Conservation (phyloP, 2,797 vertebrate genomes). For the Trichosurus vulpecula region DNA sequence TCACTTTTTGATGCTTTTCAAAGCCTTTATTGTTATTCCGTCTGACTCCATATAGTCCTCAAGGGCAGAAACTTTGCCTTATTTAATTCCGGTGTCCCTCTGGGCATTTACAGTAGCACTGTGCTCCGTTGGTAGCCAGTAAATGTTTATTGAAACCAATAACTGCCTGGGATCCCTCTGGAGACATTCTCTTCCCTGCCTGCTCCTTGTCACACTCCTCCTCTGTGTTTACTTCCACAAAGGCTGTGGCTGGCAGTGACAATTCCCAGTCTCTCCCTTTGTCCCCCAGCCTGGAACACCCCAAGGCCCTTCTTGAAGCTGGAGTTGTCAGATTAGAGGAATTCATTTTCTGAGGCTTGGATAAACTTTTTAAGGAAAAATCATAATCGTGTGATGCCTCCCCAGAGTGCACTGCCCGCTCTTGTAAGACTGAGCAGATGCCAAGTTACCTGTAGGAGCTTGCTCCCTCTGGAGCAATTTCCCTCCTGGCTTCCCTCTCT, state of each 20-base stretch:
- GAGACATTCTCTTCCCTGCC: background rate
- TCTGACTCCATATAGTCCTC: background rate
- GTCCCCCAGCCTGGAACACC: background rate
- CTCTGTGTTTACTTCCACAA: background rate
- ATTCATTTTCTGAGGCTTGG: constrained; percentile 3
- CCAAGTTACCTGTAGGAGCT: background rate
- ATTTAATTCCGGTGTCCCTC: background rate
- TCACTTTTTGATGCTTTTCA: background rate
- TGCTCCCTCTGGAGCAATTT: background rate
- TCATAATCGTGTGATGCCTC: background rate
- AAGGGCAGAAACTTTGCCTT: background rate
- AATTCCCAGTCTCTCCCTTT: background rate
- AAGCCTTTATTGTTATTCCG: background rate
- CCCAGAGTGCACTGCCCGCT: background rate
- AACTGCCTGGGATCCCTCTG: background rate
- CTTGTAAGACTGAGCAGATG: background rate
- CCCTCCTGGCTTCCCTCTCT: background rate
- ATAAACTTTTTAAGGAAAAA: background rate
- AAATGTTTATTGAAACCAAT: background rate
- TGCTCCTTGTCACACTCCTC: background rate
- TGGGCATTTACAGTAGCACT: background rate
- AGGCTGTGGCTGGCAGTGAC: background rate
- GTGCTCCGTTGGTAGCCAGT: background rate
- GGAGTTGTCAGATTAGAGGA: background rate
- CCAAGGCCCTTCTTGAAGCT: background rate